Percentiles rank a stretch among this genome's conserved stretches.
These are phyloP conservation scores for Numenius phaeopus DNA, from an alignment of 2,797 vertebrate species.

Conservation along the genomic window DNA sequence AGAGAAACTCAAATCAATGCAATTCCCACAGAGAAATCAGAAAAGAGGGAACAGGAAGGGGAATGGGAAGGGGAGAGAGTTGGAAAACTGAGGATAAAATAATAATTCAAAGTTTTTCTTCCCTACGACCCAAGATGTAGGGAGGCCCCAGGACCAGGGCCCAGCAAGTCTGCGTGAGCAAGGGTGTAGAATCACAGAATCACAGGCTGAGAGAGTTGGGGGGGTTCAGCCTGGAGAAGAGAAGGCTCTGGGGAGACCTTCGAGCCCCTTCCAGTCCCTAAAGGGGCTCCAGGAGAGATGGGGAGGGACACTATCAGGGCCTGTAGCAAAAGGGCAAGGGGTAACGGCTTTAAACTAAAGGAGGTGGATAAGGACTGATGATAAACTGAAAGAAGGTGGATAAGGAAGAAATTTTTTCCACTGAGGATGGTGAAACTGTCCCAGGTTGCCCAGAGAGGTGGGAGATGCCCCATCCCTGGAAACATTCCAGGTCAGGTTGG, in stretches of 20 bases:
- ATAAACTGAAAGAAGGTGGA: not conserved
- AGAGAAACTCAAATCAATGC: not conserved
- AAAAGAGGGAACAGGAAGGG: rapidly evolving
- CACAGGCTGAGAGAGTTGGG: not conserved
- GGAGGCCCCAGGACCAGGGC: not conserved
- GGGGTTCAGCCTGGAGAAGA: not conserved
- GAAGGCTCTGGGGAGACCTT: not conserved
- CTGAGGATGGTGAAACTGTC: not conserved
- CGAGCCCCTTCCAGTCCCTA: not conserved
- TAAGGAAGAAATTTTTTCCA: not conserved
- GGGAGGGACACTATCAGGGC: not conserved
- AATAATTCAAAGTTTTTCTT: not conserved
- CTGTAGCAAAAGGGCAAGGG: not conserved
- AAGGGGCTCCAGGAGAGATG: not conserved
- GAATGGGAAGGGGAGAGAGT: rapidly evolving
- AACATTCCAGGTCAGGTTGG: not conserved
- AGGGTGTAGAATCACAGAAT: not conserved
- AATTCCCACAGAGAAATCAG: not conserved
- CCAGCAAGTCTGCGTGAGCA: not conserved
- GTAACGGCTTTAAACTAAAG: not conserved
- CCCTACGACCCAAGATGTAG: not conserved
- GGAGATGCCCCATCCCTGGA: not conserved
- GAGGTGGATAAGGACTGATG: no score
- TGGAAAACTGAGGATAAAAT: not conserved
- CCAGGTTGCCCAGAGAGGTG: not conserved